These are phyloP conservation scores for Eupithecia inturbata DNA, from an alignment of 2,888 invertebrate genomes.

Conservation along the genomic window DNA sequence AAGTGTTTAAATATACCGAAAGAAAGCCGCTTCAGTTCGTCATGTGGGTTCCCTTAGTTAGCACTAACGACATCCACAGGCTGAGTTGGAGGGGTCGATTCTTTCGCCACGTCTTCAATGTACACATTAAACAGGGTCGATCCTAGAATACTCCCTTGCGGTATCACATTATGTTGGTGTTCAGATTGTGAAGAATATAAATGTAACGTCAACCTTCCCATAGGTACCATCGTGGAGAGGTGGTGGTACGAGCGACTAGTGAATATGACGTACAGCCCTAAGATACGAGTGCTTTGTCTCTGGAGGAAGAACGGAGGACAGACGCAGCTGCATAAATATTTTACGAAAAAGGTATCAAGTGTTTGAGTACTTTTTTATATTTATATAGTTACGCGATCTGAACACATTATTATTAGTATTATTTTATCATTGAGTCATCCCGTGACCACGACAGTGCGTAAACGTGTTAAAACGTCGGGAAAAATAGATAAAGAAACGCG, in stretches of 20 bases:
- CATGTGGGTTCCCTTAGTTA: too few species aligned
- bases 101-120: not conserved
- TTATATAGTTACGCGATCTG: too few species aligned
- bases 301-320: conserved; percentile 98
- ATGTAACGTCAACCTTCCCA: not conserved
- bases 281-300: conserved; percentile 97
- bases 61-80: too few species aligned
- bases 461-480: too few species aligned
- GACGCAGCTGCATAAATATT: conserved; percentile 98
- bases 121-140: not conserved
- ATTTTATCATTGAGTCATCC: too few species aligned
- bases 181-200: not conserved
- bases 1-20: too few species aligned
- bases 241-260: conserved; percentile 99
- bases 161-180: not conserved
- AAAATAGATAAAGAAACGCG: too few species aligned
- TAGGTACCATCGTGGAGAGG: conserved; percentile 93
- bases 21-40: too few species aligned
- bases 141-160: not conserved
- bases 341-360: conserved; percentile 94
- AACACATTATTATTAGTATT: too few species aligned
- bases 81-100: too few species aligned
- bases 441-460: too few species aligned
- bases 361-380: conserved; percentile 1
- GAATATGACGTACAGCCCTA: conserved; percentile 99